Evolutionary conservation across 2,888 invertebrate species (phyloP).

Genomic region (Xestia rhomboidea): DNA sequence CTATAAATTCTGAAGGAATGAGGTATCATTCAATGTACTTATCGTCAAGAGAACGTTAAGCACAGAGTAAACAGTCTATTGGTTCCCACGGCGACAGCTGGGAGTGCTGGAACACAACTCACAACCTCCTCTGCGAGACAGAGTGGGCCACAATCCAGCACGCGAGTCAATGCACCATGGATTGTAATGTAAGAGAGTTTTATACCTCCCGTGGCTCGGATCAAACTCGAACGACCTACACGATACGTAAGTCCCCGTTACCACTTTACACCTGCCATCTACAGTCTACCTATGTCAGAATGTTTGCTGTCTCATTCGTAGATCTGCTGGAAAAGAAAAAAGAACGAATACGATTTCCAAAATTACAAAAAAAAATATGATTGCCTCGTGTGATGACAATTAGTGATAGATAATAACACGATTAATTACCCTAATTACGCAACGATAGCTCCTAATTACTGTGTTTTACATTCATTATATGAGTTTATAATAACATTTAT

Average conservation of each 20-base stretch:
- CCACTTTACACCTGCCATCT: not conserved
- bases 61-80: not conserved
- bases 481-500: constrained; percentile 32
- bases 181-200: not conserved
- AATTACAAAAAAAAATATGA: not conserved
- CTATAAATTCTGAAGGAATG: not conserved
- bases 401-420: not conserved
- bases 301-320: not conserved
- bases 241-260: not conserved
- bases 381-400: constrained; percentile 14
- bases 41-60: not conserved
- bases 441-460: constrained; percentile 48
- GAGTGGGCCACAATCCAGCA: not conserved
- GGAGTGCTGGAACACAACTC: not conserved
- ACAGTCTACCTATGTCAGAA: not conserved
- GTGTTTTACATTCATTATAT: constrained; percentile 29
- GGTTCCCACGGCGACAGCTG: not conserved
- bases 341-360: not conserved
- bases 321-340: not conserved
- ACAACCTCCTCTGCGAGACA: not conserved
- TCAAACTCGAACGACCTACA: not conserved
- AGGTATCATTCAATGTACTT: not conserved
- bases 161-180: not conserved
- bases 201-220: not conserved
- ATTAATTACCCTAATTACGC: constrained; percentile 47